Conservation (phyloP, 2,888 invertebrate species). For the Rhagonycha lutea region DNA sequence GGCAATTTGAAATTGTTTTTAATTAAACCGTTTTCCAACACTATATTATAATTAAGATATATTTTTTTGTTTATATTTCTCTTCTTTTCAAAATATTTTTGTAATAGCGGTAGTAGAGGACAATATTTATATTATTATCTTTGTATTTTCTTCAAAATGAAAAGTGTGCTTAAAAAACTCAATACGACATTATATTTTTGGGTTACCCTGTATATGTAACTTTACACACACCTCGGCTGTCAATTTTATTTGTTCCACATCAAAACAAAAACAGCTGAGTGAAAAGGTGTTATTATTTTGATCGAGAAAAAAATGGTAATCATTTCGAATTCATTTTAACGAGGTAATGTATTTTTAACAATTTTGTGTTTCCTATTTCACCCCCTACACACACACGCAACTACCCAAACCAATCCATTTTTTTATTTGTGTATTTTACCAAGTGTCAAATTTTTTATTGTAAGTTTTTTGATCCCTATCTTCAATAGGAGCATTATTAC, state of each 20-base stretch:
- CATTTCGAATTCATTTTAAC: neutral
- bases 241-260: conserved; percentile 5
- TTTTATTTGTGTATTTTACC: conserved; percentile 11
- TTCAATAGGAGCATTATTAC: conserved; percentile 16
- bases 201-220: too few relatives aligned
- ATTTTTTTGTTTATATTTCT: too few relatives aligned
- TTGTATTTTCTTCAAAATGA: too few relatives aligned
- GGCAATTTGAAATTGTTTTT: too few relatives aligned
- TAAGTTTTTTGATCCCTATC: conserved; percentile 17
- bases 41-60: too few relatives aligned
- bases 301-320: conserved; percentile 8
- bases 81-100: too few relatives aligned
- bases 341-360: neutral
- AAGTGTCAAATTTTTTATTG: conserved; percentile 29
- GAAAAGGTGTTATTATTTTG: conserved; percentile 13
- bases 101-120: too few relatives aligned
- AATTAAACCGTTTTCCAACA: too few relatives aligned
- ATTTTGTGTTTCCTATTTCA: neutral
- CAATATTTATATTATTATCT: too few relatives aligned
- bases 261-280: conserved; percentile 37
- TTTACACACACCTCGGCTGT: neutral
- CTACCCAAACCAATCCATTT: neutral
- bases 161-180: too few relatives aligned
- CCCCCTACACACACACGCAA: neutral
- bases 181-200: too few relatives aligned